Evolutionary conservation across 1,140 invertebrate species (phyloP).

Genomic region (Drosophila nannoptera): DNA sequence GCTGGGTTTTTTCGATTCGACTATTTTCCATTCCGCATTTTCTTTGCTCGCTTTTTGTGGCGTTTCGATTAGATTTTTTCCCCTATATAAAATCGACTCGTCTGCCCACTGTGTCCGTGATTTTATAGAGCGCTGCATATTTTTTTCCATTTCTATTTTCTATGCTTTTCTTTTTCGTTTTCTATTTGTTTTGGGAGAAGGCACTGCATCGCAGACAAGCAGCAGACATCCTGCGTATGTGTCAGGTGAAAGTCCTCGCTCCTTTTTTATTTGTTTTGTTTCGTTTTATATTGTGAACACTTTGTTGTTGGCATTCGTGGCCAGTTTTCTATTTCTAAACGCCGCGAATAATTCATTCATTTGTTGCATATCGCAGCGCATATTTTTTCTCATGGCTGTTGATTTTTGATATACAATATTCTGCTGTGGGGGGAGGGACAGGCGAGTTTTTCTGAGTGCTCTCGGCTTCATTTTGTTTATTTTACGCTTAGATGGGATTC

Average conservation of each 20-base stretch:
- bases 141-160: conserved; percentile 27
- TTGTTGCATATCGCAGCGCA: conserved; percentile 43
- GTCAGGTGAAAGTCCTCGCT: conserved; percentile 70
- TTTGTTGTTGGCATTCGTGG: neutral
- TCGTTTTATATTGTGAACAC: conserved; percentile 25
- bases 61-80: conserved; percentile 72
- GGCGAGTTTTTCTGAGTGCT: conserved; percentile 3
- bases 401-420: conserved; percentile 33
- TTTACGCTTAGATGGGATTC: conserved; percentile 51
- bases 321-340: conserved; percentile 61
- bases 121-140: conserved; percentile 28
- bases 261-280: conserved; percentile 52
- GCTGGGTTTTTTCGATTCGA: conserved; percentile 27
- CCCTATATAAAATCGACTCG: conserved; percentile 46
- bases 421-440: neutral
- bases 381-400: conserved; percentile 24
- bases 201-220: conserved; percentile 68
- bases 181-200: conserved; percentile 34
- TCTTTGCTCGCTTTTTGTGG: conserved; percentile 52
- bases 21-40: conserved; percentile 35
- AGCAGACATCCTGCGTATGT: conserved; percentile 66
- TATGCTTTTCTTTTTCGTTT: conserved; percentile 32
- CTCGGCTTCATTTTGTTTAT: conserved; percentile 40
- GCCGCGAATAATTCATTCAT: conserved; percentile 69
- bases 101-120: conserved; percentile 31